Base-by-base conservation (phyloP, 2,797 vertebrate genomes). In the Propithecus deckenii region DNA sequence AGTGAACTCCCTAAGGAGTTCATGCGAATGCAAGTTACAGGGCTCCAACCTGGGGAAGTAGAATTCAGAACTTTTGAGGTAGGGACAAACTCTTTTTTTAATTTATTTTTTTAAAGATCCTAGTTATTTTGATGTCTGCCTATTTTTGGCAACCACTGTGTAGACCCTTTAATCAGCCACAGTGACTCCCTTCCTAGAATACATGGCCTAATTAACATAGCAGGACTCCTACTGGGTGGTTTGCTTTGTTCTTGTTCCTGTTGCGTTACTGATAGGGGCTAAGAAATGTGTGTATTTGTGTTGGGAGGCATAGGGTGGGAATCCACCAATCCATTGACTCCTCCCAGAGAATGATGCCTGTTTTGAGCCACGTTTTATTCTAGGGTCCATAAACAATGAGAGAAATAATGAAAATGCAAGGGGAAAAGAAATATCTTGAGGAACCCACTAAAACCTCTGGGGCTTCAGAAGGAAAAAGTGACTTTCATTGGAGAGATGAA, bases 401-500 rank as follows among this genome's bases (percentile, higher is more conserved):
- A 46, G 50, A 48, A 86, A 9, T 52, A 41, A 76, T 89, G 43
- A 78, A 93, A 93, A 32, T 55, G 23, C 35, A 81, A 81, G 67
- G 9, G 35, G 13, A 52, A 48, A 48, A 57, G 20, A 88, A 87
- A 90, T 88, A 43, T 46, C n/a, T 0, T 23, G 41, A 86, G 41
- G 17, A 87, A n/a, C 41, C 25, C 7, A 20, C 55, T 48, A 86
- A 63, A 79, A 43, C 28, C 7, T 28, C 25, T 52, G 71, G 9
- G 48, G 15, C 13, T 93, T 75, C 14, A 18, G 7, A 28, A 1
- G 23, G 46, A 94, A 86, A 14, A 89, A 83, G 4, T 4, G 28
- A 79, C 78, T 95, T 97, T 91, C 28, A 63, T 6, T 74, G 22
- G 22, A 20, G 15, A 55, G 35, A 74, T 48, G 7, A 80, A 48